Percentiles rank a stretch among this genome's conserved stretches.
phyloP scores from a whole-genome alignment of 2,797 vertebrate species.

The Phataginus tricuspis region DNA sequence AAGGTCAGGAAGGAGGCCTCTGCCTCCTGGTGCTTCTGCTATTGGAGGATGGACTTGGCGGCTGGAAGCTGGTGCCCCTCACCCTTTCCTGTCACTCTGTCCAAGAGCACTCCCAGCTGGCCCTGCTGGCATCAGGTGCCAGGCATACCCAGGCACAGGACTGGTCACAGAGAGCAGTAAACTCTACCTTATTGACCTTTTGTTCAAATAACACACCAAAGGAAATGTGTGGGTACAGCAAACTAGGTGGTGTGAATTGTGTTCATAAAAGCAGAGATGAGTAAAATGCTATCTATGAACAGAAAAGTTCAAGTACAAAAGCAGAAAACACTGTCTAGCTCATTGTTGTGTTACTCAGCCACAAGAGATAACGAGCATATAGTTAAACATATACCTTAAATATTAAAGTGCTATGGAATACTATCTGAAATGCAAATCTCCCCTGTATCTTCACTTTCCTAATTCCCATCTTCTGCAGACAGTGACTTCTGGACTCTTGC shows the following conservation, averaged over 20 bases:
- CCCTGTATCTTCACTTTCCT: not conserved
- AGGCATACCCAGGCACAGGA: not conserved
- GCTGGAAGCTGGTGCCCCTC: not conserved
- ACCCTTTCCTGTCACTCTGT: not conserved
- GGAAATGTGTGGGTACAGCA: not conserved
- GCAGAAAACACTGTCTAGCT: not conserved
- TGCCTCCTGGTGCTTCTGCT: not conserved
- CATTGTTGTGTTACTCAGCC: not conserved
- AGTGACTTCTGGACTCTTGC: not conserved
- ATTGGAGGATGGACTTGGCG: not conserved
- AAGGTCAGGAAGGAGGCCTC: not conserved
- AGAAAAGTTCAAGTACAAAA: constrained; percentile 26
- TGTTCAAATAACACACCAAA: not conserved
- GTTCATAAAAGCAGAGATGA: not conserved
- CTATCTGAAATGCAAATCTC: constrained; percentile 16
- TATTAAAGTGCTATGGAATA: constrained; percentile 61
- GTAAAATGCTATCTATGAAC: not conserved
- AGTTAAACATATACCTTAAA: constrained; percentile 76
- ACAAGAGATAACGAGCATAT: constrained; percentile 65
- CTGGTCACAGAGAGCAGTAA: not conserved
- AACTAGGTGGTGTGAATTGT: not conserved
- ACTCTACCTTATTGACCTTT: not conserved
- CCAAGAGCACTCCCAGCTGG: not conserved
- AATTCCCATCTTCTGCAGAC: not conserved
- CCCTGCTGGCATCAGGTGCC: not conserved